A percentile compares a stretch with the other conserved stretches of the same genome.
Conservation (phyloP, 2,888 invertebrate genomes). For the Pycnomerus fuliginosus region DNA sequence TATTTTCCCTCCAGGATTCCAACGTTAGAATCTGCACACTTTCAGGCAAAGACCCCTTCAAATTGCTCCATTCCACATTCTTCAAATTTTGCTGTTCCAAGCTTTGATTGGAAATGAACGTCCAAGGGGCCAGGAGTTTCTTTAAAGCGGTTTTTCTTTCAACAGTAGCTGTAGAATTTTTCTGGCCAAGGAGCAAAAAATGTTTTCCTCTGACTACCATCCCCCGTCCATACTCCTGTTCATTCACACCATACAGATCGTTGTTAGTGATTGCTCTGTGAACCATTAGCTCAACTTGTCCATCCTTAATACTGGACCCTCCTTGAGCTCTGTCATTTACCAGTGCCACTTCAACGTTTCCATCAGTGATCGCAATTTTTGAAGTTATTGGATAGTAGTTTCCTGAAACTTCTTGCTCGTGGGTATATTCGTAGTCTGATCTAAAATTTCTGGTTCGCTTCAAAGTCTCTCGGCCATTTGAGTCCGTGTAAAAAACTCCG, state of each 20-base stretch:
- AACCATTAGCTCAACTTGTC: conserved; percentile 42
- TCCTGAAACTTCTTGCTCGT: conserved; percentile 59
- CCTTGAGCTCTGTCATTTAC: conserved; percentile 63
- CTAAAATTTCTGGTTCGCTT: conserved; percentile 65
- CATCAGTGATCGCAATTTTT: conserved; percentile 58
- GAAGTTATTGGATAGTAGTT: conserved; percentile 77
- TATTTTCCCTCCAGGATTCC: conserved; percentile 66
- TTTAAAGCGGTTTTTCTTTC: conserved; percentile 53
- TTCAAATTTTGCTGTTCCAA: conserved; percentile 7
- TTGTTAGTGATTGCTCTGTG: conserved; percentile 82
- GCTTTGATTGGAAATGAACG: conserved; percentile 58
- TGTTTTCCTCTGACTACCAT: conserved; percentile 63
- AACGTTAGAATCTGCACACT: conserved; percentile 74
- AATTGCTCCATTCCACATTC: conserved; percentile 5
- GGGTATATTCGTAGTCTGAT: conserved; percentile 58
- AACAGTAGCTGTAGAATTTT: conserved; percentile 39
- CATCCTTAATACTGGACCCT: conserved; percentile 58
- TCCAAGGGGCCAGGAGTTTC: conserved; percentile 59
- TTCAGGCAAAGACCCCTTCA: conserved; percentile 59
- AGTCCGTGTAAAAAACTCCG: conserved; percentile 82
- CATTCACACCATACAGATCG: conserved; percentile 87
- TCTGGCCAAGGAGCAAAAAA: conserved; percentile 25
- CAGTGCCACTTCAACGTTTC: conserved; percentile 55
- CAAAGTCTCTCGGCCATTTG: conserved; percentile 85
- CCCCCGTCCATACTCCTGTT: conserved; percentile 67